A percentile compares a stretch with the other conserved stretches of the same genome.
Conservation (phyloP, 2,797 vertebrate genomes). For the Labeo calbasu region DNA sequence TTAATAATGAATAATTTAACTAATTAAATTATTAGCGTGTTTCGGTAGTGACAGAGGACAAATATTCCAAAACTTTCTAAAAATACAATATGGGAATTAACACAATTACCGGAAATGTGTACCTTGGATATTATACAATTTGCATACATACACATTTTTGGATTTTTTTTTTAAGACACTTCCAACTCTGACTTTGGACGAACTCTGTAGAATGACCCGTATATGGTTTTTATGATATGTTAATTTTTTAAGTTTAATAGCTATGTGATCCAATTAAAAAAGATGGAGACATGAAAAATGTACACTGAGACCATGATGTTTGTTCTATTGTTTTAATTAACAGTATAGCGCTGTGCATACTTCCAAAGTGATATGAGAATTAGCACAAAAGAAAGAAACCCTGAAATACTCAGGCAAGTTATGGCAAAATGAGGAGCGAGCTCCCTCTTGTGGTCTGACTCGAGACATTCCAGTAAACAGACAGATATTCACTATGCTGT, state of each 20-base stretch:
- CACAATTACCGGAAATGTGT: too few species aligned
- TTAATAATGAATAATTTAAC: too few species aligned
- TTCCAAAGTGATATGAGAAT: conserved; percentile 77
- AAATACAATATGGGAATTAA: too few species aligned
- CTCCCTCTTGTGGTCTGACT: conserved; percentile 58
- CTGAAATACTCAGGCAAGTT: conserved; percentile 65
- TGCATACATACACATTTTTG: too few species aligned
- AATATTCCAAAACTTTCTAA: too few species aligned
- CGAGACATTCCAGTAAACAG: conserved; percentile 24
- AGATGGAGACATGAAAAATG: not conserved
- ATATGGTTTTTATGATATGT: too few species aligned
- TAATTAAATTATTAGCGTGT: too few species aligned
- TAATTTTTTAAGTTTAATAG: not conserved
- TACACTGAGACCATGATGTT: not conserved
- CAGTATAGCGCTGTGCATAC: conserved; percentile 76
- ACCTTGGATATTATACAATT: too few species aligned
- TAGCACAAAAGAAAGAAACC: conserved; percentile 66
- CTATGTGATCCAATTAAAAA: not conserved
- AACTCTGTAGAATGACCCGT: too few species aligned
- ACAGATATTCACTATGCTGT: not conserved
- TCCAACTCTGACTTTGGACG: too few species aligned
- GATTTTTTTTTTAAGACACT: too few species aligned
- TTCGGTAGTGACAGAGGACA: too few species aligned
- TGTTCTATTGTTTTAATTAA: conserved; percentile 76
- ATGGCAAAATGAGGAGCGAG: conserved; percentile 52